Conservation (phyloP, 1,140 invertebrate species). For the Oedothorax gibbosus region DNA sequence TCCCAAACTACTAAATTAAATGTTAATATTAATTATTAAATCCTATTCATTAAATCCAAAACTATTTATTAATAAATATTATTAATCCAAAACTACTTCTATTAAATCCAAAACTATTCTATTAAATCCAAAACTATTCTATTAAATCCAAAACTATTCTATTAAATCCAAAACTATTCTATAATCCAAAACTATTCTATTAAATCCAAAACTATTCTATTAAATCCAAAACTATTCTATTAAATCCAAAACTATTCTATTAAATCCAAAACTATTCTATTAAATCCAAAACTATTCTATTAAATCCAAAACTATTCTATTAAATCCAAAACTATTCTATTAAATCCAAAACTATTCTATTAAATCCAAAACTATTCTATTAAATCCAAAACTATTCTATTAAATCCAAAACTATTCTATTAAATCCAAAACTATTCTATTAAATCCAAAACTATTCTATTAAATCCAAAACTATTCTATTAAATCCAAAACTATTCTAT, state of each 20-base stretch:
- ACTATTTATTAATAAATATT: background rate
- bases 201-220: background rate
- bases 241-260: background rate
- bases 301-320: background rate
- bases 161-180: too few species aligned
- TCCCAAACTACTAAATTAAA: background rate
- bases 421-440: background rate
- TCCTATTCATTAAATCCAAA: background rate
- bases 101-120: background rate
- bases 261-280: background rate
- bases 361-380: background rate
- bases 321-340: background rate
- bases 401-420: background rate
- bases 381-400: background rate
- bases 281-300: background rate
- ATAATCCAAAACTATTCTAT: background rate
- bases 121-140: background rate
- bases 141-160: background rate
- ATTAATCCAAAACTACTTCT: background rate
- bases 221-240: background rate
- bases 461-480: background rate
- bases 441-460: background rate
- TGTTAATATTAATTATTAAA: background rate
- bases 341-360: background rate
- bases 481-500: background rate